Percentiles rank a stretch among this genome's conserved stretches.
Conservation (phyloP, 92 coral and sea anemone genomes). For the Palythoa grandiflora region DNA sequence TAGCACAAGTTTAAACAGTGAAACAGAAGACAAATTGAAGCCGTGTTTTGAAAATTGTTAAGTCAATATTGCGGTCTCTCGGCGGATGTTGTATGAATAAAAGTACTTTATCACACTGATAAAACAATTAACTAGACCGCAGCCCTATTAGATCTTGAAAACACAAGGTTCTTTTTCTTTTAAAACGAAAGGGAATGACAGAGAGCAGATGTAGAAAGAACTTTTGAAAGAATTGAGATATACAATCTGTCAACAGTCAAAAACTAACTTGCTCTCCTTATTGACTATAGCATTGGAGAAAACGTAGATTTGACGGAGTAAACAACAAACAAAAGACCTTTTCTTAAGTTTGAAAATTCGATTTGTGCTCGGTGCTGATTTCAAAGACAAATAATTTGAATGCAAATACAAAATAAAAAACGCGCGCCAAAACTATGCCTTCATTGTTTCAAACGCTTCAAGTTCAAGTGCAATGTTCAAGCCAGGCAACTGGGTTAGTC, state of each 20-base stretch:
- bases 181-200: background rate
- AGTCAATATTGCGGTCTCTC: conserved; percentile 23
- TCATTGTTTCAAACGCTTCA: background rate
- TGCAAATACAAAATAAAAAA: background rate
- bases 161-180: background rate
- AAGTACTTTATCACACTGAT: conserved; percentile 39
- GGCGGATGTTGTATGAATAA: conserved; percentile 39
- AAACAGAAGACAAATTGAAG: conserved; percentile 6
- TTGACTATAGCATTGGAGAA: background rate
- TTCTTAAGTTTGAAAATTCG: background rate
- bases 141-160: background rate
- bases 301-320: background rate
- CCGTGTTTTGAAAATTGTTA: background rate
- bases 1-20: background rate
- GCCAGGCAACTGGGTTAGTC: background rate
- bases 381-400: background rate
- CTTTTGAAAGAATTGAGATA: background rate
- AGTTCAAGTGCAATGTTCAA: background rate
- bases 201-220: background rate
- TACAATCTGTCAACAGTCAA: background rate
- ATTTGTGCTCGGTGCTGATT: background rate
- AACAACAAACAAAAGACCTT: background rate
- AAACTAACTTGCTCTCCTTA: background rate
- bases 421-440: background rate
- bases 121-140: conserved; percentile 42